Percentiles rank a stretch among this genome's conserved stretches.
Evolutionary conservation across 2,113 vertebrate species (phyloP).

Genomic region (Hemichromis elongatus): DNA sequence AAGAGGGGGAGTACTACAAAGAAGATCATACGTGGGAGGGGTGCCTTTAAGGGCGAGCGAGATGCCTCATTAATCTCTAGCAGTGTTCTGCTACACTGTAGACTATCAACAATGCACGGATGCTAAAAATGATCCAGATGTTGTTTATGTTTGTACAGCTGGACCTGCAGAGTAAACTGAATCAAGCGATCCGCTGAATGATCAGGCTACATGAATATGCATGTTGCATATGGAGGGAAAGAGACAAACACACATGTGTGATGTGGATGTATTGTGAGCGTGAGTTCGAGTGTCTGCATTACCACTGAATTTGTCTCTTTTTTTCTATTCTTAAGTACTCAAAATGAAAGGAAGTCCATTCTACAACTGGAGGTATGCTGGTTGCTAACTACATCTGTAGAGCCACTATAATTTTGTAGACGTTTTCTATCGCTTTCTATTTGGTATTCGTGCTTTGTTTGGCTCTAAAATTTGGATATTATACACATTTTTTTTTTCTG

Average conservation of each 20-base stretch:
- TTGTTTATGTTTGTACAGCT: constrained; percentile 53
- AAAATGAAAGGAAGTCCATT: constrained; percentile 74
- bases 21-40: constrained; percentile 24
- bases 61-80: background rate
- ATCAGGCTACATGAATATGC: constrained; percentile 42
- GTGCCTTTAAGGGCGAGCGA: constrained; percentile 44
- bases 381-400: constrained; percentile 58
- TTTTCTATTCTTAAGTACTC: constrained; percentile 70
- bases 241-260: background rate
- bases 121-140: constrained; percentile 36
- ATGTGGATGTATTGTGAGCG: constrained; percentile 1
- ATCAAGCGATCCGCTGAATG: constrained; percentile 14
- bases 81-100: background rate
- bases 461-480: background rate
- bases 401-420: constrained; percentile 44
- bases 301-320: constrained; percentile 59
- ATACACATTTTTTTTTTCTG: background rate
- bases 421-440: constrained; percentile 18
- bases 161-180: constrained; percentile 23
- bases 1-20: constrained; percentile 36
- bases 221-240: background rate
- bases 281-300: constrained; percentile 19
- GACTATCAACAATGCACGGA: background rate
- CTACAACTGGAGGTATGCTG: constrained; percentile 73
- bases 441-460: constrained; percentile 27